Base-by-base conservation (phyloP, 2,888 invertebrate genomes). In the Yponomeuta sedellus region DNA sequence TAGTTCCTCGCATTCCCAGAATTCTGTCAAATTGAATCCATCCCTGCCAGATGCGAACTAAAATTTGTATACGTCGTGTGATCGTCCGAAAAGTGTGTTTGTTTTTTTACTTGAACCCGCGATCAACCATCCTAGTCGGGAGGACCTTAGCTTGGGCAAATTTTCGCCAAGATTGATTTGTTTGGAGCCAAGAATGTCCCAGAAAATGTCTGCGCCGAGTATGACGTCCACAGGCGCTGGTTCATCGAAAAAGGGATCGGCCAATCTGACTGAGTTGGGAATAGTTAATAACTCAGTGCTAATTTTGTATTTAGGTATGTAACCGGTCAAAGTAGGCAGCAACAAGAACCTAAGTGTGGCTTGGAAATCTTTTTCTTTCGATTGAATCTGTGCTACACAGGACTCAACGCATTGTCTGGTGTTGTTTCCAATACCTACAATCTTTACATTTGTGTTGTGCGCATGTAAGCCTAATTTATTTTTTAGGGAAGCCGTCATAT, bases 401-500 rank as follows among this genome's bases (percentile, higher is more conserved):
- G 58, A 58, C 58, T 58, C 58, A 10, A 58, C 58, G 19, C 58
- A 58, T 58, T 58, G 58, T 19, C 58, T 58, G 10, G n/a, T n/a
- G 12, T 61, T 20, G 25, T 61, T 61, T 61, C 25, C 61, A n/a
- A n/a, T n/a, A n/a, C n/a, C n/a, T n/a, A n/a, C n/a, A n/a, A n/a
- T n/a, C n/a, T n/a, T n/a, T n/a, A 61, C 25, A 22, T 25, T 61
- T 11, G 25, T 25, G 22, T 25, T 25, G 12, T 22, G 2, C 10
- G 61, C 8, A 8, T 25, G 25, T 22, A 61, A 61, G 11, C 11
- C 22, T 22, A 61, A 22, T 61, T 61, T 22, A 5, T 61, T 5
- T 25, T 61, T 61, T 25, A 61, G 22, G 22, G 61, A 61, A 61
- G 61, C 61, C 25, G 61, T 61, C 25, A 61, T 61, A 22, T 25